These are phyloP conservation scores for Paelopatides confundens DNA, from an alignment of 53 echinoderm and acorn worm genomes.

Conservation along the genomic window DNA sequence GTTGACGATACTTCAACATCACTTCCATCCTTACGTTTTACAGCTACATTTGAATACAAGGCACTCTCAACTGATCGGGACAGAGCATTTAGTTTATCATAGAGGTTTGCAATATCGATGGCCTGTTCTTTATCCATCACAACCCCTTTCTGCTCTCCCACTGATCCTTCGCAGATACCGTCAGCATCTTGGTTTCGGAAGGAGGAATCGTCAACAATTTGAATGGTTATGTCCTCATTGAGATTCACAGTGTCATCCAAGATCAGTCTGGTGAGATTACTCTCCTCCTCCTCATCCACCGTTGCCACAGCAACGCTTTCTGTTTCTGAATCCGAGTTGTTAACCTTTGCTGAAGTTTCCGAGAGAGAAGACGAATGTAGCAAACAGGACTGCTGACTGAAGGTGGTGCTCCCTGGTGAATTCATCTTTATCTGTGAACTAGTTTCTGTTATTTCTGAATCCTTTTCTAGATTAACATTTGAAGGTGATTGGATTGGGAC, in stretches of 20 bases:
- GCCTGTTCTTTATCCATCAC: not conserved
- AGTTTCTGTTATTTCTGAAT: not conserved
- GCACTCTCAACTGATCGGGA: conserved; percentile 7
- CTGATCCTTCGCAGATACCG: not conserved
- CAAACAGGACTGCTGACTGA: not conserved
- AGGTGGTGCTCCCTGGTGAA: not conserved
- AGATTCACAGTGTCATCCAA: conserved; percentile 20
- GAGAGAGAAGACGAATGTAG: too few species aligned
- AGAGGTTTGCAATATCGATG: not conserved
- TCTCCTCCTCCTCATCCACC: not conserved
- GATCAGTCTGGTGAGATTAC: conserved; percentile 2
- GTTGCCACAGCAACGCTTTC: not conserved
- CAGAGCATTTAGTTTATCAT: conserved; percentile 4
- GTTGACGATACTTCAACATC: too few species aligned
- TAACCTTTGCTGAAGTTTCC: too few species aligned
- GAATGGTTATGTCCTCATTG: conserved; percentile 34
- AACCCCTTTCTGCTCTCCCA: not conserved
- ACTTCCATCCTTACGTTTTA: not conserved
- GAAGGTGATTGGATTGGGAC: too few species aligned
- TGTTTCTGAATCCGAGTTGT: not conserved
- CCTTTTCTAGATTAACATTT: not conserved
- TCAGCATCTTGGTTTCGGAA: not conserved
- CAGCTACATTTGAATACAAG: not conserved
- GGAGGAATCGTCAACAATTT: conserved; percentile 20
- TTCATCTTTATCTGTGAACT: not conserved